Evolutionary conservation across 2,797 vertebrate species (phyloP).

Genomic region (Manis javanica): DNA sequence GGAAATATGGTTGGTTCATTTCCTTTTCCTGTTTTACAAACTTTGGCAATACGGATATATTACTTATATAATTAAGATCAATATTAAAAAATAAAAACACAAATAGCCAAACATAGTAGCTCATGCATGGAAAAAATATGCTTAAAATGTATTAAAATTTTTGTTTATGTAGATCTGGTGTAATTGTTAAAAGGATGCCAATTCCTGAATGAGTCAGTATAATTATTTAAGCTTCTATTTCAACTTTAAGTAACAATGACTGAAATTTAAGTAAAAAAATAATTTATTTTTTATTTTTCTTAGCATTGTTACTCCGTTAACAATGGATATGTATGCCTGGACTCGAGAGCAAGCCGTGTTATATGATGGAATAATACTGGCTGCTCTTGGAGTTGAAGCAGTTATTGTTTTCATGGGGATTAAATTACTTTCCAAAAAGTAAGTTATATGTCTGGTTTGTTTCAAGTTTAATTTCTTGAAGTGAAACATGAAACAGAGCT

Average conservation of each 20-base stretch:
- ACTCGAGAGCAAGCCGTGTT: constrained; percentile 94
- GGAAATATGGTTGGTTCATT: not conserved
- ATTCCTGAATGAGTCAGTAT: constrained; percentile 8
- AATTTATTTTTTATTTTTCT: constrained; percentile 39
- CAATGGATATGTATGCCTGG: constrained; percentile 99
- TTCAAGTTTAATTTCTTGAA: not conserved
- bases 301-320: constrained; percentile 95
- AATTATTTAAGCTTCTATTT: constrained; percentile 39
- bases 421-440: constrained; percentile 92
- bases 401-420: constrained; percentile 93
- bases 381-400: constrained; percentile 94
- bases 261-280: not conserved
- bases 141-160: constrained; percentile 4
- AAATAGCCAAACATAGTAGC: not conserved
- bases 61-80: constrained; percentile 25
- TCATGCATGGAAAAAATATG: not conserved
- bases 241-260: not conserved
- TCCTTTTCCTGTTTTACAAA: not conserved
- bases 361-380: constrained; percentile 95
- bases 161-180: not conserved
- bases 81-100: constrained; percentile 19
- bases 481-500: constrained; percentile 20
- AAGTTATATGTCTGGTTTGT: constrained; percentile 75
- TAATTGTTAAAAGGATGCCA: not conserved
- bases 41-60: not conserved